Evolutionary conservation across 2,888 invertebrate genomes (phyloP).

Genomic region (Nomada hirtipes): DNA sequence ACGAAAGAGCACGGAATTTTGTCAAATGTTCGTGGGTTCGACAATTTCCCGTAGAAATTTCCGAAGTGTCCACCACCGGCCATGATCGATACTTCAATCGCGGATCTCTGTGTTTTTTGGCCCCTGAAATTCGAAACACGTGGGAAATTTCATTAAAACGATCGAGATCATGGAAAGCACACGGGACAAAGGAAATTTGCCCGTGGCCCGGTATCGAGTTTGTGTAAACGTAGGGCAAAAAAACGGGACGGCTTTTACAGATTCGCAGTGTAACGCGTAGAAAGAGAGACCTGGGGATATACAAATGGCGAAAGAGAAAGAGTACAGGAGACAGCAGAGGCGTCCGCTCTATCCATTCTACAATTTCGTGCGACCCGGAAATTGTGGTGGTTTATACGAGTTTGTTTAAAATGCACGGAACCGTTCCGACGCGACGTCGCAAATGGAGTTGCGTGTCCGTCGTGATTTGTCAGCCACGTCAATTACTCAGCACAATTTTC

Average conservation of each 20-base stretch:
- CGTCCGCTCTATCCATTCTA: constrained; percentile 18
- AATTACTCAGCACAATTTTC: constrained; percentile 53
- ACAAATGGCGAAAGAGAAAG: neutral
- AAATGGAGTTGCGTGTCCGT: constrained; percentile 55
- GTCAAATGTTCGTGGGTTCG: neutral
- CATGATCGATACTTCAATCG: constrained; percentile 41
- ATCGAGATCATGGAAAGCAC: constrained; percentile 21
- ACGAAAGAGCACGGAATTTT: neutral
- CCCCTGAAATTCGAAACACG: constrained; percentile 23
- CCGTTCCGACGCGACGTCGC: constrained; percentile 24
- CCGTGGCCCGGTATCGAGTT: constrained; percentile 1
- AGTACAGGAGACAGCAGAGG: neutral
- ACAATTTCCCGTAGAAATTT: neutral
- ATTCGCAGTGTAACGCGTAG: constrained; percentile 8
- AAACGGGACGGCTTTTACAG: constrained; percentile 22
- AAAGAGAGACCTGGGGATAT: neutral
- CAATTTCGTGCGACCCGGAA: constrained; percentile 68
- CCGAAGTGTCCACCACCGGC: constrained; percentile 8
- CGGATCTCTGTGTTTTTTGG: neutral
- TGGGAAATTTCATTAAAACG: constrained; percentile 55
- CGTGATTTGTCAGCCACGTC: constrained; percentile 57
- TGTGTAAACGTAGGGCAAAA: constrained; percentile 28
- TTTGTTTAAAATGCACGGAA: constrained; percentile 65
- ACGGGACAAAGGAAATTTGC: constrained; percentile 46
- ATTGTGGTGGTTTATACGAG: constrained; percentile 67